Evolutionary conservation across 2,888 invertebrate species (phyloP), one percentile per base, ranked within the genome.

Genomic region (Nomada goodeniana): DNA sequence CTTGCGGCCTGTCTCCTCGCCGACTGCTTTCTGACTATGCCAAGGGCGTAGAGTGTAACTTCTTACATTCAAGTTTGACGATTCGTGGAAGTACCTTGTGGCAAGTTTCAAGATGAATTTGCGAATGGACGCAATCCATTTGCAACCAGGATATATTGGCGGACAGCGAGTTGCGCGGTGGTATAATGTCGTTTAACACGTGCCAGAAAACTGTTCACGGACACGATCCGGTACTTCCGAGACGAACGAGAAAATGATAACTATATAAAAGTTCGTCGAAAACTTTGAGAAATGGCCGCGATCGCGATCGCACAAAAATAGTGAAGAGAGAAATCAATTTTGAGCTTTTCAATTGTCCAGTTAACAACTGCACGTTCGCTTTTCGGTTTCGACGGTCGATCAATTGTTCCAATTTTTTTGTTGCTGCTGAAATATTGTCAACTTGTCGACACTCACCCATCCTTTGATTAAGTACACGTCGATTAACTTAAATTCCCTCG

Each of bases 1-100:
- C 20, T n/a, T 72, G 26, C 55, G n/a, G n/a, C 23, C 3, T 50
- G 20, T 10, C 29, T 20, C 10, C 7, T 20, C 29, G 4, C 4
- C 44, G 23, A 18, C n/a, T 44, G 44, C 18, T 69, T n/a, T n/a
- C 44, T 1, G 26, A 47, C 57, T 55, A 26, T 69, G 9, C 26
- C 11, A 26, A 11, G 13, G 50, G 36, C 53, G 53, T n/a, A n/a
- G n/a, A n/a, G n/a, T n/a, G n/a, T n/a, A 59, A 44, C 52, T 70
- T 64, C 18, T 64, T 72, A 72, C 72, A 20, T 79, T 64, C 68
- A 59, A 23, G 44, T 65, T 55, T 55, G n/a, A 23, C 15, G 36
- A 65, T 55, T 47, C 65, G 42, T n/a, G n/a, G 55, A 57, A 50
- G 65, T 80, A 65, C 29, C 44, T 11, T 20, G 20, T 50, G 18